These are phyloP conservation scores for Isurus oxyrinchus DNA, from an alignment of 2,113 vertebrate genomes.

Conservation along the genomic window DNA sequence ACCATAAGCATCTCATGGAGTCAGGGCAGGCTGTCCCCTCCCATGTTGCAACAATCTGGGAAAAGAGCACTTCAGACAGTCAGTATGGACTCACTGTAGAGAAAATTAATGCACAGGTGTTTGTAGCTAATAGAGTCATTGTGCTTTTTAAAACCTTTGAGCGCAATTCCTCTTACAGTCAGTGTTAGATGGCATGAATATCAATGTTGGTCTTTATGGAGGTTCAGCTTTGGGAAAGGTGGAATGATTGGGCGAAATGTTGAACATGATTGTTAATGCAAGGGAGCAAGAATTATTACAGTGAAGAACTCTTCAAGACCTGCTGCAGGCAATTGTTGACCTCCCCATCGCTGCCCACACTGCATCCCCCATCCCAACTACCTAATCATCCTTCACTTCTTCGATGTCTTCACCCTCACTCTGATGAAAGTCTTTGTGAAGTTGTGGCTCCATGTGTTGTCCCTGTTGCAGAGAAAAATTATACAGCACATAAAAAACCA, in stretches of 20 bases:
- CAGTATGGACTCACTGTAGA: neutral
- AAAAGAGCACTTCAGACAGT: neutral
- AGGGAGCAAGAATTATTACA: neutral
- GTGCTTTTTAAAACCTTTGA: neutral
- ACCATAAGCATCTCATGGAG: neutral
- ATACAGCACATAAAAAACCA: neutral
- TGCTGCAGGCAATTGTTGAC: neutral
- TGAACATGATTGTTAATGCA: neutral
- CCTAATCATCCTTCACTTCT: neutral
- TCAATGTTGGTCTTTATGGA: neutral
- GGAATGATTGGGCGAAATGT: neutral
- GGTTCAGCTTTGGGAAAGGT: neutral
- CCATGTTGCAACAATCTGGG: neutral
- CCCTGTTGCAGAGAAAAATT: neutral
- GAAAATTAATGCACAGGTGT: neutral
- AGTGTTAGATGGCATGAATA: neutral
- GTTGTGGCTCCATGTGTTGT: neutral
- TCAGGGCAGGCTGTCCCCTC: neutral
- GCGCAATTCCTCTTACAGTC: neutral
- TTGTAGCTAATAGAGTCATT: neutral
- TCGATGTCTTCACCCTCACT: neutral
- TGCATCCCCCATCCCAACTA: neutral
- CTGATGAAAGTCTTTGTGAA: neutral
- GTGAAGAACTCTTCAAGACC: neutral
- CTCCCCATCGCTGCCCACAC: too few species aligned